Percentiles rank a stretch among this genome's conserved stretches.
Conservation (phyloP, 2,797 vertebrate genomes). For the Myotis findleyi region DNA sequence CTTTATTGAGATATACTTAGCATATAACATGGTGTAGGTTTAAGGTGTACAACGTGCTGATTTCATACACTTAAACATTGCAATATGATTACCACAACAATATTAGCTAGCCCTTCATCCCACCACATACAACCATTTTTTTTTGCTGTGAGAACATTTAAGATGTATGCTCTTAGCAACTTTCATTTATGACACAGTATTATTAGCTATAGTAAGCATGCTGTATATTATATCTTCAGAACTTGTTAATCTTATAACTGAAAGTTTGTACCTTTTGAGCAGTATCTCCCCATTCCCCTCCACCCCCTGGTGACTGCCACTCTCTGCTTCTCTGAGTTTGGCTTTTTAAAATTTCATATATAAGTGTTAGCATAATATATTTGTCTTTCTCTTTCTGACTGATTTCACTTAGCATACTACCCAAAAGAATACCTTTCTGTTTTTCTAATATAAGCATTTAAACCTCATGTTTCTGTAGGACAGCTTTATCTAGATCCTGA, state of each 20-base stretch:
- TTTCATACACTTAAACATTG: not conserved
- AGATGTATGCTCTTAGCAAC: not conserved
- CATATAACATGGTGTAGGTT: not conserved
- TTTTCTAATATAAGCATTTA: not conserved
- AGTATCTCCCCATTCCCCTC: not conserved
- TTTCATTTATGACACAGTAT: not conserved
- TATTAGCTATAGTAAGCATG: not conserved
- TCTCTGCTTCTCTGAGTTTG: not conserved
- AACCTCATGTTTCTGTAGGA: not conserved
- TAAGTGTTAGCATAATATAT: not conserved
- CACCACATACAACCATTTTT: not conserved
- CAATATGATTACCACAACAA: not conserved
- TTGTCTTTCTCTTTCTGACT: not conserved
- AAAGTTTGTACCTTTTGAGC: not conserved
- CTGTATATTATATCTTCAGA: not conserved
- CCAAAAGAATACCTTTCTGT: not conserved
- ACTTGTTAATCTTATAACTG: not conserved
- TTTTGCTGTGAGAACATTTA: not conserved
- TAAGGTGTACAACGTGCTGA: not conserved
- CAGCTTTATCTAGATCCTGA: not conserved
- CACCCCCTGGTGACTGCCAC: not conserved
- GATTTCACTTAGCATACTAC: not conserved
- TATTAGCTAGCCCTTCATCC: not conserved
- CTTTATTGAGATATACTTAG: not conserved
- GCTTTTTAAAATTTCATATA: not conserved